phyloP scores from a whole-genome alignment of 2,888 invertebrate genomes.

The Euclidia mi region DNA sequence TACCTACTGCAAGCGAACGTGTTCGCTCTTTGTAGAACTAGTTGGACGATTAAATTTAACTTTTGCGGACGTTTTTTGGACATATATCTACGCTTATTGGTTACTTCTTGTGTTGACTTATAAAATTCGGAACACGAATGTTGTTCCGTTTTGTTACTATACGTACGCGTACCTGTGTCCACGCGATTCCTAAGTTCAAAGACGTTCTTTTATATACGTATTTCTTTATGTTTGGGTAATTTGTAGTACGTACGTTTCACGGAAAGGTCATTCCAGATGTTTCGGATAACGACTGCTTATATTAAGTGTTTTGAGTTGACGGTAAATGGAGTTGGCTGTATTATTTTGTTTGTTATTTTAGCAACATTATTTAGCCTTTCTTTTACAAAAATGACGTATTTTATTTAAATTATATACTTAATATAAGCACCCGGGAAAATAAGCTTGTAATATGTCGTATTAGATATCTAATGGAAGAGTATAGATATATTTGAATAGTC shows the following conservation, averaged over 20 bases:
- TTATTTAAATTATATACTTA: no score
- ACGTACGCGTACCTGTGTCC: conserved; percentile 24
- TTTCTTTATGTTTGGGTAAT: not conserved
- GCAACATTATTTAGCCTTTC: no score
- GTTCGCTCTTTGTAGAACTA: conserved; percentile 52
- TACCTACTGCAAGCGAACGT: conserved; percentile 49
- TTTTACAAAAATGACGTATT: no score
- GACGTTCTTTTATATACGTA: not conserved
- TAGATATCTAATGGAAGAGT: no score
- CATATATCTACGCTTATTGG: conserved; percentile 45
- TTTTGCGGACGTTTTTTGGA: conserved; percentile 51
- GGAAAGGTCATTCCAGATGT: not conserved
- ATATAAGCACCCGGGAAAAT: no score
- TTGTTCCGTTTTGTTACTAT: conserved; percentile 39
- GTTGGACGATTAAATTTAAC: conserved; percentile 60
- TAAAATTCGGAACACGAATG: conserved; percentile 43
- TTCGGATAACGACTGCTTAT: not conserved
- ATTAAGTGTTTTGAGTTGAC: no score
- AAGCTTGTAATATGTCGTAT: no score
- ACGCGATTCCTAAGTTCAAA: not conserved
- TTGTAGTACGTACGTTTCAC: not conserved
- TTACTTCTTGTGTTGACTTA: conserved; percentile 31
- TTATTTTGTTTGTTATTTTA: no score
- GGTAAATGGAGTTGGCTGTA: no score
- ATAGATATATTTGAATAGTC: no score